Percentiles rank a stretch among this genome's conserved stretches.
Evolutionary conservation across 2,888 invertebrate species (phyloP).

Genomic region (Nematopogon swammerdamellus): DNA sequence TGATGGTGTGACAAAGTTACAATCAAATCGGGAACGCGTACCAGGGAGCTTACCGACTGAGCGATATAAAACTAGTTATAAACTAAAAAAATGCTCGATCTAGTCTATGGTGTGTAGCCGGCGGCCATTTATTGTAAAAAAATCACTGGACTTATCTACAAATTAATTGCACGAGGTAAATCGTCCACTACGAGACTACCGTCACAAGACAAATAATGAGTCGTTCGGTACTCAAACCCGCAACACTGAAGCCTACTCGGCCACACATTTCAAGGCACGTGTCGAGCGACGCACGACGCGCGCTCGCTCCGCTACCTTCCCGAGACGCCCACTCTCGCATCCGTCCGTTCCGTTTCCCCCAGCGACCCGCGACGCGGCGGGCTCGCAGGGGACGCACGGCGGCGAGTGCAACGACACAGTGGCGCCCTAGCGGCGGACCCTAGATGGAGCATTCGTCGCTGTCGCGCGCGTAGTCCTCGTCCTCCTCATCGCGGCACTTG

Average conservation of each 20-base stretch:
- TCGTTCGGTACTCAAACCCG: background rate
- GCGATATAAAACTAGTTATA: background rate
- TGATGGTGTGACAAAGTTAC: too few species aligned
- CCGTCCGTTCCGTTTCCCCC: too few species aligned
- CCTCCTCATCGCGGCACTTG: slow-evolving; percentile 33
- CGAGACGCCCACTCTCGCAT: too few species aligned
- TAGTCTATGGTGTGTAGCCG: background rate
- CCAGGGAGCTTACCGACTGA: too few species aligned
- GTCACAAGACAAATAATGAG: background rate
- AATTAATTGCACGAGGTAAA: too few species aligned
- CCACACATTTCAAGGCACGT: background rate
- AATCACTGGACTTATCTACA: background rate
- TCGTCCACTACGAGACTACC: background rate
- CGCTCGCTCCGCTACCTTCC: background rate
- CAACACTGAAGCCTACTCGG: background rate
- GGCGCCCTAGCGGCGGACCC: slow-evolving; percentile 1
- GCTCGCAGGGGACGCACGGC: too few species aligned
- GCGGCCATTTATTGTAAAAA: background rate
- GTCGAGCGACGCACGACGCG: background rate
- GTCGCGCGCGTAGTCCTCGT: slow-evolving; percentile 53
- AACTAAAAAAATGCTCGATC: background rate
- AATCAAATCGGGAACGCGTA: too few species aligned
- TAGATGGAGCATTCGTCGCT: slow-evolving; percentile 65
- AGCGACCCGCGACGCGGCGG: too few species aligned
- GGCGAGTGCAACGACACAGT: background rate